Evolutionary conservation across 2,888 invertebrate species (phyloP).

Genomic region (Choristoneura rosaceana): DNA sequence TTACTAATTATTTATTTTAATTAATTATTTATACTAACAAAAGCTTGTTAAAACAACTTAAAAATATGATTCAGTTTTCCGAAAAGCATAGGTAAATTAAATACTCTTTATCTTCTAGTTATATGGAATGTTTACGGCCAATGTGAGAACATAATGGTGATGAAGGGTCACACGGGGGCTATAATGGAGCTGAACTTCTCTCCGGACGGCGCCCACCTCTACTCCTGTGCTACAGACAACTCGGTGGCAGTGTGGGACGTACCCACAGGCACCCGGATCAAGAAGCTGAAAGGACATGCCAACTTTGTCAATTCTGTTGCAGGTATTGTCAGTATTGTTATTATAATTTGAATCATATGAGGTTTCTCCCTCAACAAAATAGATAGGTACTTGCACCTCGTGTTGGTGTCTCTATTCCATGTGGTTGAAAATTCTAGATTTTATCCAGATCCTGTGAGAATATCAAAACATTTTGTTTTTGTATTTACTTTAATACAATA

Average conservation of each 20-base stretch:
- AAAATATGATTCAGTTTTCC: too few species aligned
- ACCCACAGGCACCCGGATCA: slow-evolving; percentile 93
- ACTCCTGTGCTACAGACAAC: slow-evolving; percentile 97
- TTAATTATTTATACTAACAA: too few species aligned
- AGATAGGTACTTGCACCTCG: too few species aligned
- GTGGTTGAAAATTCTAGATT: too few species aligned
- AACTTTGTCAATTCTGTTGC: slow-evolving; percentile 91
- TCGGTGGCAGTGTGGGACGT: slow-evolving; percentile 98
- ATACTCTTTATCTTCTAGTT: slow-evolving; percentile 80
- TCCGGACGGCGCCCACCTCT: slow-evolving; percentile 93
- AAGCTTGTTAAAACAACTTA: too few species aligned
- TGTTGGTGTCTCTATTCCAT: too few species aligned
- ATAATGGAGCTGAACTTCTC: slow-evolving; percentile 97
- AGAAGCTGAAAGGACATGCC: slow-evolving; percentile 94
- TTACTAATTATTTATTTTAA: too few species aligned
- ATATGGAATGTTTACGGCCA: slow-evolving; percentile 99
- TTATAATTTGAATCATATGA: not conserved
- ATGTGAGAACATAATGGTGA: slow-evolving; percentile 97
- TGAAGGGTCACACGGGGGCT: slow-evolving; percentile 98
- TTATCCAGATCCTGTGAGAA: too few species aligned
- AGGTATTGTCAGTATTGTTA: slow-evolving; percentile 58
- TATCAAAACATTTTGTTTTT: too few species aligned
- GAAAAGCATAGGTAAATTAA: too few species aligned
- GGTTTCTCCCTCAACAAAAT: too few species aligned
- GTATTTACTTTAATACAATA: too few species aligned